A percentile compares a stretch with the other conserved stretches of the same genome.
These are phyloP conservation scores for Hydropsyche tenuis DNA, from an alignment of 1,140 invertebrate genomes.

Conservation along the genomic window DNA sequence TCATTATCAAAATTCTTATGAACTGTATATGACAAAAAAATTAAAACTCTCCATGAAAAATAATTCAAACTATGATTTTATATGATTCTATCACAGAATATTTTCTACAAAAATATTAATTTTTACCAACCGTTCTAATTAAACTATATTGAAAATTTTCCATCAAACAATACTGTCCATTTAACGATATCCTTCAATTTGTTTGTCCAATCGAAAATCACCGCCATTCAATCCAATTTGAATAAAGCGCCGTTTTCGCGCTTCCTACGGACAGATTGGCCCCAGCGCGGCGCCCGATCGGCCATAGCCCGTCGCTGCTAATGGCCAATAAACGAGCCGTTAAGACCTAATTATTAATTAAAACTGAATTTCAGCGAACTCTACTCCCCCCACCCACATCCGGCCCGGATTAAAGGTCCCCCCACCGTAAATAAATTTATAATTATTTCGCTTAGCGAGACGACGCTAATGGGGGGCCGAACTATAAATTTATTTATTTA, in stretches of 20 bases:
- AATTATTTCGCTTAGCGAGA: slow-evolving; percentile 21
- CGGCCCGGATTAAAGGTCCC: not conserved
- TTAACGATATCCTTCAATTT: too few relatives aligned
- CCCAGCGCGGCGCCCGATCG: not conserved
- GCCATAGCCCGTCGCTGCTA: slow-evolving; percentile 16
- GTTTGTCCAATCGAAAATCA: too few relatives aligned
- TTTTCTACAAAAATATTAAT: too few relatives aligned
- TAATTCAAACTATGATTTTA: too few relatives aligned
- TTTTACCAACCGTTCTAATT: too few relatives aligned
- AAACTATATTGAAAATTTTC: too few relatives aligned
- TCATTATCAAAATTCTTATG: too few relatives aligned
- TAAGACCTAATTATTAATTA: slow-evolving; percentile 37
- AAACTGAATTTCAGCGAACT: slow-evolving; percentile 17
- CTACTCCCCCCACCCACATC: not conserved
- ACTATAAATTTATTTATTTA: not conserved
- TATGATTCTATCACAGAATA: too few relatives aligned
- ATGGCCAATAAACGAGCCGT: slow-evolving; percentile 32
- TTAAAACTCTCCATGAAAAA: too few relatives aligned
- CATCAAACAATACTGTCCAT: too few relatives aligned
- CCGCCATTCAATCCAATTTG: not conserved
- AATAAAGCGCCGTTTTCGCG: not conserved
- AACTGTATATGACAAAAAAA: too few relatives aligned
- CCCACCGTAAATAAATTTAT: slow-evolving; percentile 10
- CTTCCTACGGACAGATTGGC: not conserved
- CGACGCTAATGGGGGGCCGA: not conserved